Evolutionary conservation across 2,888 invertebrate species (phyloP).

Genomic region (Abrostola tripartita): DNA sequence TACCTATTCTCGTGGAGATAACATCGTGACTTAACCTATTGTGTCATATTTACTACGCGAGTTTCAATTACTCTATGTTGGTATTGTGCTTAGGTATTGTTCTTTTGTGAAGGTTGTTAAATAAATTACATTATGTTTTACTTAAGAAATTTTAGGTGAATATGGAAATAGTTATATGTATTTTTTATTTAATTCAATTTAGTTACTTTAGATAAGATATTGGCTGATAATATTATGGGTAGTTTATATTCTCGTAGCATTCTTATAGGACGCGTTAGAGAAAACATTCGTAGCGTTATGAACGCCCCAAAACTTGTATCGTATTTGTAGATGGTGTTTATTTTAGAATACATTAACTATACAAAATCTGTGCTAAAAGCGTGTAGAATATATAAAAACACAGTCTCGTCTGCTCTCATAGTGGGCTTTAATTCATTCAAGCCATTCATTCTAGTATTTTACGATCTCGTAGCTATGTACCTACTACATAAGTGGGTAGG

Average conservation of each 20-base stretch:
- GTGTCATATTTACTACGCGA: conserved; percentile 50
- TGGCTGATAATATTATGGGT: no score
- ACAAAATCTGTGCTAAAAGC: conserved; percentile 14
- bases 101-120: neutral
- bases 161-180: neutral
- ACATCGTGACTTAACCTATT: conserved; percentile 54
- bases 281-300: no score
- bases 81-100: conserved; percentile 8
- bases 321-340: neutral
- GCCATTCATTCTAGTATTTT: conserved; percentile 53
- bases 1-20: conserved; percentile 52
- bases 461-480: conserved; percentile 50
- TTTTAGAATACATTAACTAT: neutral
- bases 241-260: neutral
- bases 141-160: neutral
- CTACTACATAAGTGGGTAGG: conserved; percentile 40
- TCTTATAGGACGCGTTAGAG: conserved; percentile 2
- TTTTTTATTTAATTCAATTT: neutral
- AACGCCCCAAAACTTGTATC: no score
- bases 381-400: conserved; percentile 28
- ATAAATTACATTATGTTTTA: neutral
- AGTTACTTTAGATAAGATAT: neutral
- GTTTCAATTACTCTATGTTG: conserved; percentile 40
- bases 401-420: conserved; percentile 16
- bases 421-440: conserved; percentile 54